phyloP scores from a whole-genome alignment of 2,888 invertebrate species.

The Leptopilina drosophilae region DNA sequence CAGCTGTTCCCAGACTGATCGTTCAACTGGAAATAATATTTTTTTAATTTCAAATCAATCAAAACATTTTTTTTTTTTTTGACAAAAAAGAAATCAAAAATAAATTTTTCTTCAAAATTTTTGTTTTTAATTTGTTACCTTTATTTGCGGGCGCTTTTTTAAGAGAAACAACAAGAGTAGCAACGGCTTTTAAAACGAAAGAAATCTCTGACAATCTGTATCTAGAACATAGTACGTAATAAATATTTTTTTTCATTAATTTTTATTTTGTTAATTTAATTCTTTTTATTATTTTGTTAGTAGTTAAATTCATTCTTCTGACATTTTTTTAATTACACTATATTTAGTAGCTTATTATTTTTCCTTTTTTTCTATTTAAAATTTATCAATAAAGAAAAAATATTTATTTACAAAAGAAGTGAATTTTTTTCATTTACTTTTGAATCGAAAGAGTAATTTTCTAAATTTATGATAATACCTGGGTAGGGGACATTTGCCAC shows the following conservation, averaged over 20 bases:
- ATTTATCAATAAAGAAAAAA: too few species aligned
- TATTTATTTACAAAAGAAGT: not conserved
- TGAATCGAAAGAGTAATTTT: not conserved
- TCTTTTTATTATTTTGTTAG: not conserved
- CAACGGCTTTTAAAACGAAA: slow-evolving; percentile 95
- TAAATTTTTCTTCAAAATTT: slow-evolving; percentile 31
- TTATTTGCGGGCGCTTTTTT: slow-evolving; percentile 93
- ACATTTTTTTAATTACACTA: too few species aligned
- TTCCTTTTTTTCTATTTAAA: too few species aligned
- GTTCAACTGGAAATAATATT: slow-evolving; percentile 83
- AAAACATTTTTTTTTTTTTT: slow-evolving; percentile 37
- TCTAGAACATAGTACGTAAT: slow-evolving; percentile 78
- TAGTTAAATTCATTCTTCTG: not conserved
- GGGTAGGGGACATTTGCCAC: slow-evolving; percentile 91
- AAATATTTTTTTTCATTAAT: slow-evolving; percentile 51
- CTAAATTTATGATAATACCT: slow-evolving; percentile 79
- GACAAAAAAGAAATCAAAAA: slow-evolving; percentile 15
- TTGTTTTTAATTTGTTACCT: slow-evolving; percentile 78
- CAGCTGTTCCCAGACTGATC: slow-evolving; percentile 94
- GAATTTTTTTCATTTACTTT: not conserved
- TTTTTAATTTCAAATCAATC: slow-evolving; percentile 21
- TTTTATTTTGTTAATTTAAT: too few species aligned
- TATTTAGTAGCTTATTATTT: too few species aligned
- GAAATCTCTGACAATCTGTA: slow-evolving; percentile 96
- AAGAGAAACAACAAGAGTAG: slow-evolving; percentile 93